Conservation (phyloP, 2,113 vertebrate species). For the Calypte anna region DNA sequence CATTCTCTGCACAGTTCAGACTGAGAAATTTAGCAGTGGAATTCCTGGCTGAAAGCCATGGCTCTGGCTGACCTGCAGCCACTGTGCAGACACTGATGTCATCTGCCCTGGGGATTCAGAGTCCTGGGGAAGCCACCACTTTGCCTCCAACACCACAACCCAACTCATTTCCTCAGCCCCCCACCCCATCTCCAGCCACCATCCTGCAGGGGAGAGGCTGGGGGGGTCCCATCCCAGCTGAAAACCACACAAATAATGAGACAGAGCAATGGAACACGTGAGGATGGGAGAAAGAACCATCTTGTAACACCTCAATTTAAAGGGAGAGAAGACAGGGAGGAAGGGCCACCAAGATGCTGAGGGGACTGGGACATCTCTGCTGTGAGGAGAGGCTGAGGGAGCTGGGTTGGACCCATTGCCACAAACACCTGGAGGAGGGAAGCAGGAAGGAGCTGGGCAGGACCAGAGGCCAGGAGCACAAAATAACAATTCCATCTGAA, state of each 20-base stretch:
- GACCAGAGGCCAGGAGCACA: background rate
- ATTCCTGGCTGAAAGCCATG: background rate
- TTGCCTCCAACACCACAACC: background rate
- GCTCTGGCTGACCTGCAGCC: background rate
- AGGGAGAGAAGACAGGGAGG: background rate
- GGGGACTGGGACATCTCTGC: background rate
- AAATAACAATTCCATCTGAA: background rate
- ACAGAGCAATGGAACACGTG: accelerated
- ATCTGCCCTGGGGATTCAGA: background rate
- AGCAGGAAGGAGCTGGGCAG: background rate
- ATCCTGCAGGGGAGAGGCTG: accelerated
- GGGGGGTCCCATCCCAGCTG: background rate
- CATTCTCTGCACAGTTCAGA: background rate
- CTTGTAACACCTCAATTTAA: background rate
- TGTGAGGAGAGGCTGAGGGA: no score
- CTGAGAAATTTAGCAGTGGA: accelerated
- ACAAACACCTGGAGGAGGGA: background rate
- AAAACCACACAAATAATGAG: accelerated
- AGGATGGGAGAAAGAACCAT: background rate
- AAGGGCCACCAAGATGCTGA: background rate
- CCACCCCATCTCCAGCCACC: background rate
- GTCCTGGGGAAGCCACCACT: background rate
- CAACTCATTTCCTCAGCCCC: background rate
- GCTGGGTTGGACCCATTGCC: background rate
- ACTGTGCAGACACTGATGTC: background rate